Percentiles rank a stretch among this genome's conserved stretches.
Conservation (phyloP, 2,888 invertebrate species). For the Drosophila macrospina region DNA sequence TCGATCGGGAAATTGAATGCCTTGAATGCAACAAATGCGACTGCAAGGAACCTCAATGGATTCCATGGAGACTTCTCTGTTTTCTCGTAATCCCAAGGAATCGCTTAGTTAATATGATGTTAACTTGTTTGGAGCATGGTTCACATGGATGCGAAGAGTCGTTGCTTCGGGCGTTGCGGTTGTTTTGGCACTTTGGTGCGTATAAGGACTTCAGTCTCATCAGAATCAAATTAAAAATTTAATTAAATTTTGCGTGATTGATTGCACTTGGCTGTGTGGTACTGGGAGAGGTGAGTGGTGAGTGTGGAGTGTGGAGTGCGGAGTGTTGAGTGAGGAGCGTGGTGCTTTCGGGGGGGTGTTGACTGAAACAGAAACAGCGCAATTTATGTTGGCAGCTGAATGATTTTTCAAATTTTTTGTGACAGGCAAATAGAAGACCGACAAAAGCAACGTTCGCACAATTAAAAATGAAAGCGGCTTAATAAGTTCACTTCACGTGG, state of each 20-base stretch:
- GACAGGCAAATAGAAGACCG: conserved; percentile 60
- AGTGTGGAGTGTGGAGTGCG: background rate
- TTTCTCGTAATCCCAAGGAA: too few species aligned
- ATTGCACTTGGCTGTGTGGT: conserved; percentile 63
- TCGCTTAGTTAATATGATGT: background rate
- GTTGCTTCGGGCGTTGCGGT: conserved; percentile 1
- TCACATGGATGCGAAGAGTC: conserved; percentile 8
- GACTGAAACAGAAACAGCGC: conserved; percentile 24
- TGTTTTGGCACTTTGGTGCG: conserved; percentile 16
- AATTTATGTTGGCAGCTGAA: conserved; percentile 53
- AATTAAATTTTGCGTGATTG: conserved; percentile 77
- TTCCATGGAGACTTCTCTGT: too few species aligned
- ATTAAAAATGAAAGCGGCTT: conserved; percentile 76
- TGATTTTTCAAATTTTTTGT: conserved; percentile 58
- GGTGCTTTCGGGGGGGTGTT: too few species aligned
- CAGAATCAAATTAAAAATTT: conserved; percentile 60
- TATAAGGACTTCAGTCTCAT: conserved; percentile 32
- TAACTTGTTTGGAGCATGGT: background rate
- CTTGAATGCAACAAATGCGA: too few species aligned
- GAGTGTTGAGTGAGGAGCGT: background rate
- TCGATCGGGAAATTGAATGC: too few species aligned
- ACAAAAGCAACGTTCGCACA: conserved; percentile 62
- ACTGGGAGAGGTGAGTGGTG: background rate
- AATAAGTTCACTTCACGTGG: conserved; percentile 63
- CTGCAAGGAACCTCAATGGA: too few species aligned